Percentiles rank a stretch among this genome's conserved stretches.
phyloP scores from a whole-genome alignment of 1,140 invertebrate species.

The Cardiocondyla obscurior region DNA sequence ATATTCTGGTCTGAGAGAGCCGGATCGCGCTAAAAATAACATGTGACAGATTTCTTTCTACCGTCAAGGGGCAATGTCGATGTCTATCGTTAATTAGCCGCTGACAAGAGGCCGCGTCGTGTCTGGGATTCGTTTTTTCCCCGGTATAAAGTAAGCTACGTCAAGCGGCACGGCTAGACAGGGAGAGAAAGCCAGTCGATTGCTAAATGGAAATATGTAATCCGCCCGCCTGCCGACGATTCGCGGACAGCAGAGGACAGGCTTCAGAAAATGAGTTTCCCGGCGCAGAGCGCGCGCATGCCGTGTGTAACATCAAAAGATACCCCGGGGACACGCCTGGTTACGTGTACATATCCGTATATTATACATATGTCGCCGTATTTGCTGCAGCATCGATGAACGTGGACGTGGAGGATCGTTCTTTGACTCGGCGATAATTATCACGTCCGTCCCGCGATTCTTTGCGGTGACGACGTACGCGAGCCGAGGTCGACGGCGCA shows the following conservation, averaged over 20 bases:
- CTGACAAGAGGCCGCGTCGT: conserved; percentile 63
- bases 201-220: conserved; percentile 73
- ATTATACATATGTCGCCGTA: conserved; percentile 51
- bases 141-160: conserved; percentile 70
- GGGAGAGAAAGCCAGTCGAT: conserved; percentile 67
- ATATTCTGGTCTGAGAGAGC: conserved; percentile 33
- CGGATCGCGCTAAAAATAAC: conserved; percentile 55
- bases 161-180: conserved; percentile 65
- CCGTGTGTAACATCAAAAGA: conserved; percentile 70
- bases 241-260: conserved; percentile 73
- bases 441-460: conserved; percentile 75
- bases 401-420: conserved; percentile 61
- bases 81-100: conserved; percentile 70
- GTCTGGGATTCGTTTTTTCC: conserved; percentile 66
- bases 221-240: conserved; percentile 63
- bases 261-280: conserved; percentile 73
- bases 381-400: conserved; percentile 60
- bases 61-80: conserved; percentile 50
- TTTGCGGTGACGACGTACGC: conserved; percentile 70
- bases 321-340: conserved; percentile 35
- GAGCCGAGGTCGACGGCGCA: conserved; percentile 36
- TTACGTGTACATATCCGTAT: conserved; percentile 41
- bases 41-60: conserved; percentile 67
- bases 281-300: conserved; percentile 27
- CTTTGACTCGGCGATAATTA: conserved; percentile 77